phyloP scores from a whole-genome alignment of 2,113 vertebrate genomes.

The Lanius ludovicianus region DNA sequence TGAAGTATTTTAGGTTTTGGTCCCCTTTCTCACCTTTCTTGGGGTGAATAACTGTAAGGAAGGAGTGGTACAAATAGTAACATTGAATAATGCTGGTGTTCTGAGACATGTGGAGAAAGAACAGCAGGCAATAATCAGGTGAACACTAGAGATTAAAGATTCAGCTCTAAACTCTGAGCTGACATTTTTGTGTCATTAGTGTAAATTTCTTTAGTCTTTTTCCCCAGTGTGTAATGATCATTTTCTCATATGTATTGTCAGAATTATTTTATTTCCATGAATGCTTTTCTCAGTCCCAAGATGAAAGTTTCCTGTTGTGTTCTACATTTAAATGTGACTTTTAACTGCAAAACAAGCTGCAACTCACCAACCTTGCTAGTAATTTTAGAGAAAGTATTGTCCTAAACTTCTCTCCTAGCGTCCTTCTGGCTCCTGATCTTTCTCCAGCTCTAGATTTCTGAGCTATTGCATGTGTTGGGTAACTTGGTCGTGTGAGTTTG shows the following conservation, averaged over 20 bases:
- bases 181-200: background rate
- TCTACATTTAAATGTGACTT: background rate
- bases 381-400: background rate
- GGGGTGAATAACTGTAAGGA: background rate
- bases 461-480: background rate
- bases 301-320: background rate
- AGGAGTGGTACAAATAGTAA: background rate
- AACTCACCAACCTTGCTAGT: background rate
- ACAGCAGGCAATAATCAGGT: background rate
- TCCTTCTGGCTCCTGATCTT: background rate
- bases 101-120: background rate
- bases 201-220: background rate
- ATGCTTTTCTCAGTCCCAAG: background rate
- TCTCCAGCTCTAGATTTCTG: background rate
- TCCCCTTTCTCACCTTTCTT: background rate
- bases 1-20: background rate
- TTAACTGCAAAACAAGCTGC: background rate
- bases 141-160: background rate
- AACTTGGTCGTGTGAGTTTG: background rate
- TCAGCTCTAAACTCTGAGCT: background rate
- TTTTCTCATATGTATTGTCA: background rate
- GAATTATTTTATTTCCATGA: background rate
- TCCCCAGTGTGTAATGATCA: background rate
- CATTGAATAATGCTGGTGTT: background rate
- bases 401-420: background rate